Conservation (phyloP, 2,113 vertebrate genomes). For the Cyrtonyx montezumae region DNA sequence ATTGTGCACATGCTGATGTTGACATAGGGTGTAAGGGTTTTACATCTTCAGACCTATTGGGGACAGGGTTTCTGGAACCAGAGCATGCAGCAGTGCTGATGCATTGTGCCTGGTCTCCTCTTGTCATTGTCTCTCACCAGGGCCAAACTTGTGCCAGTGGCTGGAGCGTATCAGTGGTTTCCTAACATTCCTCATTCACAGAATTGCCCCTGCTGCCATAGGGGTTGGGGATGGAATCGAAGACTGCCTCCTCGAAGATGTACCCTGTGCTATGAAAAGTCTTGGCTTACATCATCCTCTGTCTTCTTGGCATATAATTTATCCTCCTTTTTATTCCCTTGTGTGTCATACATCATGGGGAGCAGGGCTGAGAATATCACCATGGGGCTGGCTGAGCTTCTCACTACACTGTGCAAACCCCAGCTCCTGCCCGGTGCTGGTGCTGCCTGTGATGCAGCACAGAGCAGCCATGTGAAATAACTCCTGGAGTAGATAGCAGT, state of each 20-base stretch:
- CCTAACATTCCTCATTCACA: not conserved
- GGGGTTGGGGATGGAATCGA: not conserved
- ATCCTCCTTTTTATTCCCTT: not conserved
- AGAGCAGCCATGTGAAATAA: not conserved
- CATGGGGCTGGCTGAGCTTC: not conserved
- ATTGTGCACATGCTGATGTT: not conserved
- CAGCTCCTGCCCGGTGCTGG: not conserved
- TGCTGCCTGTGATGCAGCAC: not conserved
- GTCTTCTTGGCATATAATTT: not conserved
- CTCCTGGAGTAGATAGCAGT: not conserved
- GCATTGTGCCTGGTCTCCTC: not conserved
- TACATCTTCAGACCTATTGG: not conserved
- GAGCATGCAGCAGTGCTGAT: not conserved
- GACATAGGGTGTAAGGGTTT: fast-evolving
- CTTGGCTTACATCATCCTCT: not conserved
- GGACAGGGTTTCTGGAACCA: not conserved
- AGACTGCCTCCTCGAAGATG: not conserved
- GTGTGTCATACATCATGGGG: too few relatives aligned
- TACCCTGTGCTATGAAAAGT: not conserved
- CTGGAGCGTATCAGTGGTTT: not conserved
- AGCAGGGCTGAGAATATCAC: not conserved
- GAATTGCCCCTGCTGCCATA: not conserved
- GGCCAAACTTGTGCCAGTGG: not conserved
- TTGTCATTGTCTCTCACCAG: not conserved
- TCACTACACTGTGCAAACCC: not conserved